phyloP scores from a whole-genome alignment of 2,797 vertebrate species.

The Myotis planiceps region DNA sequence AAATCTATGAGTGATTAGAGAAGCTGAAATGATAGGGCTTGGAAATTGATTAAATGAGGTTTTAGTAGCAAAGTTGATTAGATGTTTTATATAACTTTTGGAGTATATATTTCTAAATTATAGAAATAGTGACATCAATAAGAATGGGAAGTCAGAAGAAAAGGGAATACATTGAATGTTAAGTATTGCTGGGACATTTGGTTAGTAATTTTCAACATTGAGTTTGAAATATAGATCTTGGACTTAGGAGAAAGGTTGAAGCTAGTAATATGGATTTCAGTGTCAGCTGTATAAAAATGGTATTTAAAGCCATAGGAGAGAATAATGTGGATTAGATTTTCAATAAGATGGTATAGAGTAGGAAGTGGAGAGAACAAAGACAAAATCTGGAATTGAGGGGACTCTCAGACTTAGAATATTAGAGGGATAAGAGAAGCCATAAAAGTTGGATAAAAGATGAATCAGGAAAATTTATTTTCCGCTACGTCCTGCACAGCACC shows the following conservation, averaged over 20 bases:
- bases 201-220: constrained; percentile 11
- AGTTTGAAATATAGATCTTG: constrained; percentile 37
- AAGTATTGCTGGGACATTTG: background rate
- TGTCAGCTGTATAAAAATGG: background rate
- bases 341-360: background rate
- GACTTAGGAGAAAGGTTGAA: constrained; percentile 32
- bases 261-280: constrained; percentile 20
- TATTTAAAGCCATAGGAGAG: background rate
- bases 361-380: background rate
- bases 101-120: constrained; percentile 21
- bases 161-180: background rate
- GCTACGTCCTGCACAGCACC: background rate
- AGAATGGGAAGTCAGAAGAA: background rate
- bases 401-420: background rate
- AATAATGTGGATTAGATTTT: background rate
- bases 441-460: background rate
- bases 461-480: background rate
- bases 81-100: background rate
- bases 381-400: background rate
- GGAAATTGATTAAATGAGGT: background rate
- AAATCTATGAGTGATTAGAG: background rate
- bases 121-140: background rate
- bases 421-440: background rate
- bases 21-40: background rate
- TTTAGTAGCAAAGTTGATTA: background rate